phyloP scores from a whole-genome alignment of 2,113 vertebrate genomes.

The Phaetusa simplex region DNA sequence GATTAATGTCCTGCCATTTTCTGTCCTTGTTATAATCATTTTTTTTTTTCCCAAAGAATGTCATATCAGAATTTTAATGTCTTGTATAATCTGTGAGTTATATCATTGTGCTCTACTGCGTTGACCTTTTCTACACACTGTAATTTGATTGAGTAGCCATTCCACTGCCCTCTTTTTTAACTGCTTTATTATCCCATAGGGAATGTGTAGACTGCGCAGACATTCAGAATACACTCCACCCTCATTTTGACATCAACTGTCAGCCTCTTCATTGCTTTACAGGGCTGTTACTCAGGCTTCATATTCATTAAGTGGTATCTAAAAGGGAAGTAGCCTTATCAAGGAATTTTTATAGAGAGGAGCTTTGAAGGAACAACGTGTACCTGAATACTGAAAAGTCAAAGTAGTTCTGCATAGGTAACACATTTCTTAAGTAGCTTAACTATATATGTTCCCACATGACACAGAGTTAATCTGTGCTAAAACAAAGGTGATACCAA shows the following conservation, averaged over 20 bases:
- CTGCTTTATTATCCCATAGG: conserved; percentile 58
- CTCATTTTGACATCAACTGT: conserved; percentile 4
- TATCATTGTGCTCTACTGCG: conserved; percentile 62
- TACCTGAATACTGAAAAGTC: conserved; percentile 1
- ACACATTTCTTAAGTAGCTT: not conserved
- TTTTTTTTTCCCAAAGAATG: conserved; percentile 46
- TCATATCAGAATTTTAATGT: conserved; percentile 68
- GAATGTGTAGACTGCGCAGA: conserved; percentile 50
- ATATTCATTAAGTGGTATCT: conserved; percentile 41
- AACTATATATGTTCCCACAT: not conserved
- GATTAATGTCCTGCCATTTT: conserved; percentile 58
- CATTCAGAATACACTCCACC: conserved; percentile 46
- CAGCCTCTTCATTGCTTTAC: conserved; percentile 22
- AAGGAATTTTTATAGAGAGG: not conserved
- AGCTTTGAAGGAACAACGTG: not conserved
- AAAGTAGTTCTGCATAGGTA: not conserved
- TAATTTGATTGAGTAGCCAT: conserved; percentile 72
- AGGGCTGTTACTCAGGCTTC: conserved; percentile 16
- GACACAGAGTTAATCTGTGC: not conserved
- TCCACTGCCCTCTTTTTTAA: conserved; percentile 54
- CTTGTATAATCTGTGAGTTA: conserved; percentile 74
- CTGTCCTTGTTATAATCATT: conserved; percentile 44
- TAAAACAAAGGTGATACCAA: conserved; percentile 3
- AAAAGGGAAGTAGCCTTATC: conserved; percentile 6
- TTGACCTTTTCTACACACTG: conserved; percentile 74